Base-by-base conservation (phyloP, 1,140 invertebrate genomes). In the Himalopsyche phryganea region DNA sequence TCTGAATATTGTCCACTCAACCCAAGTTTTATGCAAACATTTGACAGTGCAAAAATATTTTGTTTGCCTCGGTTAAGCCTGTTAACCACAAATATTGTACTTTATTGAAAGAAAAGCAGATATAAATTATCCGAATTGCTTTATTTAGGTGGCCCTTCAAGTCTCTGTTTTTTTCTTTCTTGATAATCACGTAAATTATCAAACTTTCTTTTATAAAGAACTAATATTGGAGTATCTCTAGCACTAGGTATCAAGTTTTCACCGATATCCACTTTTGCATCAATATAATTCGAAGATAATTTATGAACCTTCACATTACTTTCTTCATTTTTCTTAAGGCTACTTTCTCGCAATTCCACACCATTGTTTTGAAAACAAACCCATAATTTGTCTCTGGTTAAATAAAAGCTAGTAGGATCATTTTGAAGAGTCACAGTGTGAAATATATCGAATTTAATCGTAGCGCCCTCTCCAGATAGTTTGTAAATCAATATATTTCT, bases 121-220 rank as follows among this genome's bases (percentile, higher is more conserved):
- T n/a, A n/a, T n/a, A n/a, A n/a, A n/a, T n/a, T n/a, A n/a, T n/a
- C n/a, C n/a, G n/a, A n/a, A n/a, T n/a, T n/a, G n/a, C n/a, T n/a
- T n/a, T 42, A 50, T 44, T 55, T 60, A 35, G 7, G n/a, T 18
- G 28, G 41, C 13, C 13, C 46, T 46, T 53, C 65, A 66, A 71
- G 51, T 65, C 76, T 69, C 60, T 70, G 68, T 58, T 85, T 88
- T 70, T 90, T 90, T 61, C 83, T 81, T 71, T 88, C 84, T 67
- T 86, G 78, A 73, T 90, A 90, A 67, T 89, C 86, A 69, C 85
- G 83, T 15, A 88, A 80, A 80, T 88, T 89, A 68, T 90, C 86
- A 77, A 81, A 88, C 65, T 84, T 87, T 66, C 84, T 83, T 72
- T 89, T 89, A 66, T 87, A 89, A 58, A 89, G 80, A 53, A 82